Percentiles rank a stretch among this genome's conserved stretches.
These are phyloP conservation scores for Tolypeutes matacus DNA, from an alignment of 2,797 vertebrate genomes.

Conservation along the genomic window DNA sequence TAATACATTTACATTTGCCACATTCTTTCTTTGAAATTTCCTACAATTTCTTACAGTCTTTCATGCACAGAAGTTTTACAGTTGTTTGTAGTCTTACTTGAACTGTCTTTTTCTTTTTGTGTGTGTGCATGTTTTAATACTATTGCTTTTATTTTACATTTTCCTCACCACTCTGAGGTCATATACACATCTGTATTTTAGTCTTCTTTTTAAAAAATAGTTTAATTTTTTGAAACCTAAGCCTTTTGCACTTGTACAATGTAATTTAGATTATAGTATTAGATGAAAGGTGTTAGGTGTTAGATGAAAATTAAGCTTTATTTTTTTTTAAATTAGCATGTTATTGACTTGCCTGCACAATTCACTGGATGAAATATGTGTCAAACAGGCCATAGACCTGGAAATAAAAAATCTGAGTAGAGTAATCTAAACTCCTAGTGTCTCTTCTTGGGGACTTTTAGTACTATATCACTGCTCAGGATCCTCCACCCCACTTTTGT, in stretches of 20 bases:
- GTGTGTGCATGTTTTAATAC: neutral
- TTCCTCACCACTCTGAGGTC: neutral
- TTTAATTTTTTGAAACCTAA: neutral
- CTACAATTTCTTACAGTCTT: neutral
- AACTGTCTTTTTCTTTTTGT: neutral
- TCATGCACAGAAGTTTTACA: neutral
- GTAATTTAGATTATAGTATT: fast-evolving
- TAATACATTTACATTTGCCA: neutral
- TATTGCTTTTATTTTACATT: conserved; percentile 20
- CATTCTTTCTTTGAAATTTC: neutral
- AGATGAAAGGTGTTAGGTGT: neutral
- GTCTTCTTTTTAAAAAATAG: neutral
- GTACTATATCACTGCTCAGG: neutral
- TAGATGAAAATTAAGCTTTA: neutral
- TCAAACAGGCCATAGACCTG: neutral
- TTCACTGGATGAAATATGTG: neutral
- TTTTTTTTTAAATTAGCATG: neutral
- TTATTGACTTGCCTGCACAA: neutral
- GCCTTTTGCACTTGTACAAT: neutral
- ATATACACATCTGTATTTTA: neutral
- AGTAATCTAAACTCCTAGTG: neutral
- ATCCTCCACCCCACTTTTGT: neutral
- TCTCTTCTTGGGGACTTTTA: neutral
- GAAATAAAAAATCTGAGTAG: neutral
- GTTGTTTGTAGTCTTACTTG: neutral